These are phyloP conservation scores for Catagonus wagneri DNA, from an alignment of 2,113 vertebrate genomes.

Conservation along the genomic window DNA sequence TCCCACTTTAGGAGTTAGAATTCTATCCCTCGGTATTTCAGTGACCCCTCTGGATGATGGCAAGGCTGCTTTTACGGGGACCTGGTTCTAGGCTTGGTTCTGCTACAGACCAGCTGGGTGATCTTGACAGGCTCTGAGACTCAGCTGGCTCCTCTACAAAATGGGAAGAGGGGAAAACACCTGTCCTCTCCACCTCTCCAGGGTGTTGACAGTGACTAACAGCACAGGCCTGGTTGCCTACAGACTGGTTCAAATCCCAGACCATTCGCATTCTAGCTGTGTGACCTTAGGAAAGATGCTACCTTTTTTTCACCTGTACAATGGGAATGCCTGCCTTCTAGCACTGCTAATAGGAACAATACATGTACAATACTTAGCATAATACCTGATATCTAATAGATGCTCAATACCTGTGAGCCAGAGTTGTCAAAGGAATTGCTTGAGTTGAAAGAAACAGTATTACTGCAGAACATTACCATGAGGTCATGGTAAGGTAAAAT, in stretches of 20 bases:
- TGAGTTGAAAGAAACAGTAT: background rate
- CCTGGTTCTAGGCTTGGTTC: background rate
- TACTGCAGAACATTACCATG: slow-evolving; percentile 58
- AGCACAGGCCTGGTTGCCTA: background rate
- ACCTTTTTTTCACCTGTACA: slow-evolving; percentile 2
- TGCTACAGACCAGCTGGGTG: background rate
- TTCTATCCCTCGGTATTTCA: background rate
- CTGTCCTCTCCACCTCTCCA: background rate
- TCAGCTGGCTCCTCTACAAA: background rate
- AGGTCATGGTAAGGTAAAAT: no score
- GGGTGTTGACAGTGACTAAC: background rate
- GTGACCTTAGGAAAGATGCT: background rate
- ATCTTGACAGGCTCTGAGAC: background rate
- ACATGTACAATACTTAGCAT: background rate
- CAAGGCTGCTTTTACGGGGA: background rate
- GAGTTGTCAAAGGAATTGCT: slow-evolving; percentile 8
- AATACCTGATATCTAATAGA: background rate
- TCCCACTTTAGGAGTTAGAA: background rate
- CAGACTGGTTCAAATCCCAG: background rate
- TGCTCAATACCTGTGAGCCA: background rate
- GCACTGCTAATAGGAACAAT: background rate
- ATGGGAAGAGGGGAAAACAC: background rate
- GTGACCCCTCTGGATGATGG: background rate
- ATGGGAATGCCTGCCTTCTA: background rate
- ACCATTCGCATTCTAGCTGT: background rate